Conservation (phyloP, 2,797 vertebrate genomes). For the Calcarius lapponicus region DNA sequence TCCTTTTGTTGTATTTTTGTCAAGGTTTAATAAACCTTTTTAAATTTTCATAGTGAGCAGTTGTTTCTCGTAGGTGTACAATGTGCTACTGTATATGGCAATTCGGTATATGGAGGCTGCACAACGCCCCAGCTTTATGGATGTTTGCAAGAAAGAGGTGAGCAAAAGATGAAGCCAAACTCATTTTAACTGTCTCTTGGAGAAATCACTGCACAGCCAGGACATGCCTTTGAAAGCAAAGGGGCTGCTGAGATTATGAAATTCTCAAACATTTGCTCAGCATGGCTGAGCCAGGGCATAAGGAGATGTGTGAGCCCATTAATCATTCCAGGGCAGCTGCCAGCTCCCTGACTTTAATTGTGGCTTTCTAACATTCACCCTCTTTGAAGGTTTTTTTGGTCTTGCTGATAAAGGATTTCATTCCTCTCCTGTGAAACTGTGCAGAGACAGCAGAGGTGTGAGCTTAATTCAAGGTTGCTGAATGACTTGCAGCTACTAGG, state of each 20-base stretch:
- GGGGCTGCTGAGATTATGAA: conserved; percentile 4
- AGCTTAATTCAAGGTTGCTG: conserved; percentile 29
- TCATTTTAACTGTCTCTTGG: background rate
- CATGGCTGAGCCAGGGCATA: background rate
- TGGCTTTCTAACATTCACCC: background rate
- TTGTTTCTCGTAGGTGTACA: background rate
- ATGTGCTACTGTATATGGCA: fast-evolving
- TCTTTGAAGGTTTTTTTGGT: background rate
- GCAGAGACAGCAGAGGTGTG: background rate
- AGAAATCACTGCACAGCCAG: background rate
- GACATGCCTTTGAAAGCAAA: background rate
- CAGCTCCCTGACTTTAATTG: conserved; percentile 39
- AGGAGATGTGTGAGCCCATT: conserved; percentile 1
- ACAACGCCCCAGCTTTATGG: background rate
- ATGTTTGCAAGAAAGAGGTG: background rate
- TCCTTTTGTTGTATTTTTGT: background rate
- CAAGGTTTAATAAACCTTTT: background rate
- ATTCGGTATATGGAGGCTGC: background rate
- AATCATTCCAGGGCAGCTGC: conserved; percentile 19
- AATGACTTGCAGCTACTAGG: conserved; percentile 24
- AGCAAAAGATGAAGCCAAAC: background rate
- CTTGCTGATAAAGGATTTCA: conserved; percentile 10
- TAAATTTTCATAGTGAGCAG: background rate
- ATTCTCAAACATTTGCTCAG: background rate
- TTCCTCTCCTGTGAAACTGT: background rate